Evolutionary conservation across 2,113 vertebrate genomes (phyloP).

Genomic region (Gymnarchus niloticus): DNA sequence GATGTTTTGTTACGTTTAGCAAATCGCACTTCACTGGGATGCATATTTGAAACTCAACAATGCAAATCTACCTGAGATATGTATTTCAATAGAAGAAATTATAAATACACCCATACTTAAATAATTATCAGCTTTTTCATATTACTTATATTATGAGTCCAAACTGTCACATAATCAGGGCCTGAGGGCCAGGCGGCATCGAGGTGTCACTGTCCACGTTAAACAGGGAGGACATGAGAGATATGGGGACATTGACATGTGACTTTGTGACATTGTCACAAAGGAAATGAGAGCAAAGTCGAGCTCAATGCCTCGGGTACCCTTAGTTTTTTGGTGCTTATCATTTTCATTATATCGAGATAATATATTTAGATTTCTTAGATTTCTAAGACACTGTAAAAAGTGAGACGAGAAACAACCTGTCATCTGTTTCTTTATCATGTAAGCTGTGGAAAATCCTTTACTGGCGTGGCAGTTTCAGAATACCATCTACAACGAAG

Average conservation of each 20-base stretch:
- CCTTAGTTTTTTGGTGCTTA: too few species aligned
- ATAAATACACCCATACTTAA: neutral
- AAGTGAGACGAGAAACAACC: conserved; percentile 17
- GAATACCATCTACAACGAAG: neutral
- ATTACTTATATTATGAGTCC: neutral
- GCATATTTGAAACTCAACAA: neutral
- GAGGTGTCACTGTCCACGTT: neutral
- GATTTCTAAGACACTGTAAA: conserved; percentile 2
- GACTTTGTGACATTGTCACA: neutral
- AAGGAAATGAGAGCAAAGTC: neutral
- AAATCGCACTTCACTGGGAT: neutral
- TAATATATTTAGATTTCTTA: neutral
- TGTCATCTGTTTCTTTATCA: conserved; percentile 21
- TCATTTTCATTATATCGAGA: too few species aligned
- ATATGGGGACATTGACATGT: too few species aligned
- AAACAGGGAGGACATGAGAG: neutral
- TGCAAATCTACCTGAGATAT: neutral
- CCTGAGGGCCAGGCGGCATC: neutral
- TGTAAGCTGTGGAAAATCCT: conserved; percentile 17
- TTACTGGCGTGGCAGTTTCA: conserved; percentile 15
- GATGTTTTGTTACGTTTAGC: neutral
- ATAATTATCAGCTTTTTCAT: neutral
- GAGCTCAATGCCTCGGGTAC: too few species aligned
- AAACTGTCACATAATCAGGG: neutral
- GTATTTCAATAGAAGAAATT: neutral